Percentiles rank a stretch among this genome's conserved stretches.
Conservation (phyloP, 2,113 vertebrate genomes). For the Ailuropoda melanoleuca region DNA sequence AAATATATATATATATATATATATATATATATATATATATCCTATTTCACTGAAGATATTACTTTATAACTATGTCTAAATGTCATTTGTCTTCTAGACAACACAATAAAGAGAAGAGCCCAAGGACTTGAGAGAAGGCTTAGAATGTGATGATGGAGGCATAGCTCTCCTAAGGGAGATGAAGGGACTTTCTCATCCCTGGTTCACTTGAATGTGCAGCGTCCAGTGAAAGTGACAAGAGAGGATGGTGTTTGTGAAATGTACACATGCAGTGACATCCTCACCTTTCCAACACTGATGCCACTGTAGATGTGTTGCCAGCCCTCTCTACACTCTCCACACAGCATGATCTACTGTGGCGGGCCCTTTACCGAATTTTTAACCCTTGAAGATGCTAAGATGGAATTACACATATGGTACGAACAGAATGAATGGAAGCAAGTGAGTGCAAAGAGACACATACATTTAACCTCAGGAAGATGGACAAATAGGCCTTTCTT, state of each 20-base stretch:
- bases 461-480: neutral
- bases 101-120: neutral
- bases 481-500: neutral
- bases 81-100: conserved; percentile 44
- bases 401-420: neutral
- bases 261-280: too few relatives aligned
- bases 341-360: neutral
- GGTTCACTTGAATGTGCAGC: neutral
- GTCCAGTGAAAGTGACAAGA: neutral
- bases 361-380: neutral
- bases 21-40: neutral
- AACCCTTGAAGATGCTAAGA: neutral
- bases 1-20: neutral
- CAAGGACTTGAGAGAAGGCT: neutral
- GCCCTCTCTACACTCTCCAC: neutral
- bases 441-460: neutral
- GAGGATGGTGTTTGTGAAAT: neutral
- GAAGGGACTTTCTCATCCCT: neutral
- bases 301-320: neutral
- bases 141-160: neutral
- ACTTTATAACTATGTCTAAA: neutral
- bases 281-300: neutral
- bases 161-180: neutral
- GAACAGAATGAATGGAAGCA: neutral
- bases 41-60: neutral